Conservation (phyloP, 1,140 invertebrate genomes). For the Drosophila bocqueti region DNA sequence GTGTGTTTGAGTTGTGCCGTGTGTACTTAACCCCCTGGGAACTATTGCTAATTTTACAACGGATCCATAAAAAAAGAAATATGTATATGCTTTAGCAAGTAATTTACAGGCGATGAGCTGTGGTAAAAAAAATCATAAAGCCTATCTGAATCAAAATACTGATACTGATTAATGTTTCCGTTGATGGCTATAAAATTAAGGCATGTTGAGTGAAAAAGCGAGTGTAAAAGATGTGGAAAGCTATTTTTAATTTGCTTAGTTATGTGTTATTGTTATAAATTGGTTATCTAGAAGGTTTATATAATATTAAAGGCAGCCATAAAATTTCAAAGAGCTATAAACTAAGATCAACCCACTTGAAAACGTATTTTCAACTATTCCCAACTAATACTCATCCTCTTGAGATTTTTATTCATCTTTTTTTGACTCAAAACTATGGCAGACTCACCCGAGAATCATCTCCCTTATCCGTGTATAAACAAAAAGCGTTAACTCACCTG, state of each 20-base stretch:
- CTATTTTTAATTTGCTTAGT: background rate
- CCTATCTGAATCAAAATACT: conserved; percentile 17
- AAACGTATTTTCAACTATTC: background rate
- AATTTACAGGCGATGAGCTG: conserved; percentile 15
- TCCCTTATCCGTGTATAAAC: conserved; percentile 9
- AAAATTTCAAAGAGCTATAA: background rate
- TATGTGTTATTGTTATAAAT: background rate
- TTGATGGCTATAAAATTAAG: background rate
- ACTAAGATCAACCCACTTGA: background rate
- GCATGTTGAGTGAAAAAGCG: background rate
- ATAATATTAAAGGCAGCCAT: background rate
- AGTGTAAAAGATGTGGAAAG: background rate
- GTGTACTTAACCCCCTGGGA: conserved; percentile 9
- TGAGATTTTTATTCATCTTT: background rate
- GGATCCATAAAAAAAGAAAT: conserved; percentile 14
- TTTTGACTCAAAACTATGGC: background rate
- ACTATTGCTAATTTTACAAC: conserved; percentile 36
- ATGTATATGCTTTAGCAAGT: conserved; percentile 1
- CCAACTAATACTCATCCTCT: too few relatives aligned
- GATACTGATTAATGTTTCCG: conserved; percentile 12
- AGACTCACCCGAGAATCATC: conserved; percentile 19
- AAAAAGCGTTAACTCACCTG: conserved; percentile 57
- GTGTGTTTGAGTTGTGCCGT: background rate
- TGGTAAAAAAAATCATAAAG: background rate
- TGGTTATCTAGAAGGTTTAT: background rate